phyloP scores from a whole-genome alignment of 2,113 vertebrate species.

The Catagonus wagneri region DNA sequence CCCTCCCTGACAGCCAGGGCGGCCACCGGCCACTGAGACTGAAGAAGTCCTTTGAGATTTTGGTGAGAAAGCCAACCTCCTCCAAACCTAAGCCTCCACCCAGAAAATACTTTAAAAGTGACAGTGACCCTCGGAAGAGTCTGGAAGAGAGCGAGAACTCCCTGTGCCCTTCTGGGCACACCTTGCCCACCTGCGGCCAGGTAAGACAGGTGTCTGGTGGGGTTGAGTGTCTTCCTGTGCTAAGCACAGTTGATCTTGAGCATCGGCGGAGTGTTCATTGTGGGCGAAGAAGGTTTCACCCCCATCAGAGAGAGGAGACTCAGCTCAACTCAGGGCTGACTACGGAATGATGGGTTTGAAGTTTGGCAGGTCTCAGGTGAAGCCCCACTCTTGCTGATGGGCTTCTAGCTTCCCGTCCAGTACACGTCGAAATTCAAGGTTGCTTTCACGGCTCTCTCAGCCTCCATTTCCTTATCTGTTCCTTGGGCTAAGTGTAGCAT shows the following conservation, averaged over 20 bases:
- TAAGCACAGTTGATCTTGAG: rapidly evolving
- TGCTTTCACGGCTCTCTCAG: background rate
- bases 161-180: background rate
- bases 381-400: rapidly evolving
- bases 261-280: rapidly evolving
- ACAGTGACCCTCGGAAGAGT: slow-evolving; percentile 79
- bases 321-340: background rate
- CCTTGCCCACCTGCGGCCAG: slow-evolving; percentile 83
- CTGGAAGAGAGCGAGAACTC: slow-evolving; percentile 78
- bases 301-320: background rate
- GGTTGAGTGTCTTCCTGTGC: background rate
- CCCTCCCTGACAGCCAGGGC: slow-evolving; percentile 70
- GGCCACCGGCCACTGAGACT: slow-evolving; percentile 82
- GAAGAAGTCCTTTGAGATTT: slow-evolving; percentile 86
- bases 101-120: slow-evolving; percentile 90
- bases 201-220: slow-evolving; percentile 78
- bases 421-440: too few species aligned
- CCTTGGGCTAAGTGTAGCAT: background rate
- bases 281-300: background rate
- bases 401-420: too few species aligned
- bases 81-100: slow-evolving; percentile 89
- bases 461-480: background rate
- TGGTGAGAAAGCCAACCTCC: slow-evolving; percentile 86
- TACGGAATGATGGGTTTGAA: rapidly evolving
- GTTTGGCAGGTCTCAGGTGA: background rate